A percentile compares a stretch with the other conserved stretches of the same genome.
Evolutionary conservation across 2,797 vertebrate genomes (phyloP).

Genomic region (Phrynocephalus guinanensis): DNA sequence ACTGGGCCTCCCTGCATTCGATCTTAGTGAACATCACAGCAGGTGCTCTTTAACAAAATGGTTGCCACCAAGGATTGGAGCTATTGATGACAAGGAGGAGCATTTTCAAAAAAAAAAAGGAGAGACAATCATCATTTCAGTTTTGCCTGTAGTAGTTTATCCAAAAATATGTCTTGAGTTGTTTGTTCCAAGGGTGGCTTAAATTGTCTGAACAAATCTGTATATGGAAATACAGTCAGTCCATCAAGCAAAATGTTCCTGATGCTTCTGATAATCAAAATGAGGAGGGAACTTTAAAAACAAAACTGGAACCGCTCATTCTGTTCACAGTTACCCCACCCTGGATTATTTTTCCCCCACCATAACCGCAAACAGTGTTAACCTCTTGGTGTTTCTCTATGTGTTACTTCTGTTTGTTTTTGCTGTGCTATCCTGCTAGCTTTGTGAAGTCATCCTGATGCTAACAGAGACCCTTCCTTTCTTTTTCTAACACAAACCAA

Average conservation of each 20-base stretch:
- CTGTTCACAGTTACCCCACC: conserved; percentile 65
- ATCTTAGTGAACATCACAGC: conserved; percentile 86
- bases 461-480: conserved; percentile 79
- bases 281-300: conserved; percentile 48
- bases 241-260: conserved; percentile 70
- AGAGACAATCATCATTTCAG: conserved; percentile 98
- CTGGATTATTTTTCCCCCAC: conserved; percentile 65
- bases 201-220: conserved; percentile 76
- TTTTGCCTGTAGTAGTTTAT: conserved; percentile 84
- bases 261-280: conserved; percentile 65
- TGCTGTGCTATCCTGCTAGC: conserved; percentile 73
- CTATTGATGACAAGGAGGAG: conserved; percentile 85
- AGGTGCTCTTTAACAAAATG: conserved; percentile 78
- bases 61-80: conserved; percentile 77
- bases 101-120: conserved; percentile 86
- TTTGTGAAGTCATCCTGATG: conserved; percentile 72
- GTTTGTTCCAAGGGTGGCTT: conserved; percentile 75
- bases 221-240: conserved; percentile 67
- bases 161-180: conserved; percentile 75
- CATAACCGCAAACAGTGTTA: conserved; percentile 79
- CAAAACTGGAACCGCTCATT: conserved; percentile 79
- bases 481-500: conserved; percentile 76
- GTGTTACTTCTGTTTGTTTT: conserved; percentile 74
- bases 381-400: conserved; percentile 76
- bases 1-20: conserved; percentile 91